A percentile compares a stretch with the other conserved stretches of the same genome.
These are phyloP conservation scores for Otolemur garnettii DNA, from an alignment of 2,113 vertebrate genomes.

Conservation along the genomic window DNA sequence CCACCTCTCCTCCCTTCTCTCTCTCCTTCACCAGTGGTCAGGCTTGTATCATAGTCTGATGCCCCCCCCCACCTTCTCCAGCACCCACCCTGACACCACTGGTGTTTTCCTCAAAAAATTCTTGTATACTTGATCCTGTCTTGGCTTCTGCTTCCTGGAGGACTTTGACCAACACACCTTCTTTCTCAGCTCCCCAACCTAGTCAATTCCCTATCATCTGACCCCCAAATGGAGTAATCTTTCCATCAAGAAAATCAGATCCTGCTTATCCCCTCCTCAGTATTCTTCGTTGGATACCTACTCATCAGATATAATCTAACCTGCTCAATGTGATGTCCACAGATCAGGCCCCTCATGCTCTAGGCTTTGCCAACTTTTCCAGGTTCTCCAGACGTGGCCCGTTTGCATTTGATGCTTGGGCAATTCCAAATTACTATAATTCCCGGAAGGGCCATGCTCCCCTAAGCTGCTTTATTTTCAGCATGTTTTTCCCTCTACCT, in stretches of 20 bases:
- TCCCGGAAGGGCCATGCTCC: background rate
- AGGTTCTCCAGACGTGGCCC: background rate
- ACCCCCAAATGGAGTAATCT: background rate
- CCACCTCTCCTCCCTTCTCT: background rate
- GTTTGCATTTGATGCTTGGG: background rate
- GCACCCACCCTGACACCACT: background rate
- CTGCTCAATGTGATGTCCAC: background rate
- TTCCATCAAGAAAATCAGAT: background rate
- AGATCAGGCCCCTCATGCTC: background rate
- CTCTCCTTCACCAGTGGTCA: background rate
- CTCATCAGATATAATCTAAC: background rate
- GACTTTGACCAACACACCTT: background rate
- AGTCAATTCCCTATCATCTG: background rate
- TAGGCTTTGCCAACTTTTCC: background rate
- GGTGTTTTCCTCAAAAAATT: background rate
- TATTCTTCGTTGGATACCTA: background rate
- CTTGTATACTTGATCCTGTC: background rate
- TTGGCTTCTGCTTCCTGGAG: background rate
- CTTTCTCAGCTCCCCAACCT: background rate
- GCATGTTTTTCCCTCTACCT: background rate
- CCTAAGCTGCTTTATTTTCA: background rate
- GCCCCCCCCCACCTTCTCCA: background rate
- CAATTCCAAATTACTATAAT: background rate
- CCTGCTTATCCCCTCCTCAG: background rate
- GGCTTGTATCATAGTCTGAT: background rate